These are phyloP conservation scores for Molorchus minor DNA, from an alignment of 2,888 invertebrate genomes.

Conservation along the genomic window DNA sequence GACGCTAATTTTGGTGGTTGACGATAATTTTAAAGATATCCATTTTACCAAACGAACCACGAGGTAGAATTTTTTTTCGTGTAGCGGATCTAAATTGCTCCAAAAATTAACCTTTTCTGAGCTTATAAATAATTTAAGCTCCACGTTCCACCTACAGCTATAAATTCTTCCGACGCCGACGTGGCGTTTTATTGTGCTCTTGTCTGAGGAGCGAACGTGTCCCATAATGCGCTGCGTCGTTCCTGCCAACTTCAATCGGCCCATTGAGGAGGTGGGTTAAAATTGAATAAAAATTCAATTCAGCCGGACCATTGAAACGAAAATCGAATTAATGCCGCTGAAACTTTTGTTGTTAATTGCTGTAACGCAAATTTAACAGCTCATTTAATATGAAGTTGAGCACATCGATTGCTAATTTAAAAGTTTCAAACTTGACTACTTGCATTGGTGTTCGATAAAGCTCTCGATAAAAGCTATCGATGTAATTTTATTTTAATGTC, in stretches of 20 bases:
- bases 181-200: not conserved
- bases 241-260: not conserved
- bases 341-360: slow-evolving; percentile 2
- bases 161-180: not conserved
- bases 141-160: not conserved
- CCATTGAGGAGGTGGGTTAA: not conserved
- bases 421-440: not conserved
- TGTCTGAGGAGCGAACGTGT: not conserved
- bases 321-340: not conserved
- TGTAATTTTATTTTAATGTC: not conserved
- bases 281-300: slow-evolving; percentile 7
- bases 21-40: too few species aligned
- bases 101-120: too few species aligned
- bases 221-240: not conserved
- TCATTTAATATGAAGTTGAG: not conserved
- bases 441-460: not conserved
- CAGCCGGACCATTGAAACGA: not conserved
- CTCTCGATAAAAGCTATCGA: too few species aligned
- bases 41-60: too few species aligned
- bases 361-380: not conserved
- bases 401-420: not conserved
- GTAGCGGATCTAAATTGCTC: too few species aligned
- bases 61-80: too few species aligned
- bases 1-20: too few species aligned
- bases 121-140: too few species aligned